A percentile compares a stretch with the other conserved stretches of the same genome.
These are phyloP conservation scores for Semicossyphus pulcher DNA, from an alignment of 2,113 vertebrate genomes.

Conservation along the genomic window DNA sequence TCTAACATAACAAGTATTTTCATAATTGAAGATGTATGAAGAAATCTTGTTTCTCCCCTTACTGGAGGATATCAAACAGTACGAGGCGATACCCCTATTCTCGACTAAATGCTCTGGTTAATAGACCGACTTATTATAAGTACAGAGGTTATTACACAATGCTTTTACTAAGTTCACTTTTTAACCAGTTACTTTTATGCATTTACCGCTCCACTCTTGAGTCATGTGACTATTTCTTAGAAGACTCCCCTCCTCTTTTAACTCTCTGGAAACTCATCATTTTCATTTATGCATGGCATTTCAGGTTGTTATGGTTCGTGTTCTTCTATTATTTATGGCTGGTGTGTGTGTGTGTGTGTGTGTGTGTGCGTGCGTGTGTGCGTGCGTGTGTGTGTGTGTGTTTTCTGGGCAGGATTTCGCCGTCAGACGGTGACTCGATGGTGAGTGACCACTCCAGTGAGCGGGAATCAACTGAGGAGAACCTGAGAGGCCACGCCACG, in stretches of 20 bases:
- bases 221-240: conserved; percentile 7
- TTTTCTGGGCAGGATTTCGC: conserved; percentile 86
- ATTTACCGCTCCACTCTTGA: neutral
- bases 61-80: too few relatives aligned
- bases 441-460: conserved; percentile 92
- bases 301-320: conserved; percentile 14
- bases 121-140: too few relatives aligned
- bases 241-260: conserved; percentile 23
- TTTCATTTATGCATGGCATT: conserved; percentile 50
- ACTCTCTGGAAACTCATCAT: conserved; percentile 12
- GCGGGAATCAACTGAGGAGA: conserved; percentile 88
- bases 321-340: conserved; percentile 63
- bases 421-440: conserved; percentile 92
- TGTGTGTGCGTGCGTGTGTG: conserved; percentile 7
- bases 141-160: too few relatives aligned
- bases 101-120: too few relatives aligned
- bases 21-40: too few relatives aligned
- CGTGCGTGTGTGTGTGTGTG: conserved; percentile 3
- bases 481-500: conserved; percentile 77
- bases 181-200: too few relatives aligned
- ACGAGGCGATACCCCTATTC: too few relatives aligned
- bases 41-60: too few relatives aligned
- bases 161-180: too few relatives aligned
- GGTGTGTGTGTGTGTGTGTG: conserved; percentile 15
- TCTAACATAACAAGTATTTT: too few relatives aligned